Evolutionary conservation across 1,140 invertebrate genomes (phyloP).

Genomic region (Drosophila dunni): DNA sequence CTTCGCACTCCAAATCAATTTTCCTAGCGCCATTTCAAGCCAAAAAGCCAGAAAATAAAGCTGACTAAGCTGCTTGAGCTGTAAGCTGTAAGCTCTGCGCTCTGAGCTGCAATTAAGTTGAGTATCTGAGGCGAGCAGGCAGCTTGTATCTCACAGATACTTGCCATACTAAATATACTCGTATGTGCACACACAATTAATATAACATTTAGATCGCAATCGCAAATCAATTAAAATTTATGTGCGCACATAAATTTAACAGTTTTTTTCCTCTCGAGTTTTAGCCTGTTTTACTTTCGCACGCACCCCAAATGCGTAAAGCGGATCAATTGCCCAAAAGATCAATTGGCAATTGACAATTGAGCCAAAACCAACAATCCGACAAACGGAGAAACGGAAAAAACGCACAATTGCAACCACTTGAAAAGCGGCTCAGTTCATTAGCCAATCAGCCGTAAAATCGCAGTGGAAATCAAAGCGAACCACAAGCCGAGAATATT

Average conservation of each 20-base stretch:
- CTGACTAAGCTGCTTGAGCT: conserved; percentile 6
- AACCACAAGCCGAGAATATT: conserved; percentile 31
- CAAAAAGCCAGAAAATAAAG: neutral
- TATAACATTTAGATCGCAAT: conserved; percentile 69
- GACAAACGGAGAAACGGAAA: conserved; percentile 9
- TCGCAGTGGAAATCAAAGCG: conserved; percentile 60
- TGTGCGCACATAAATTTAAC: conserved; percentile 42
- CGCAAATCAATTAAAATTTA: conserved; percentile 56
- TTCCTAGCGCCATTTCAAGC: conserved; percentile 10
- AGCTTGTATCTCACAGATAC: conserved; percentile 15
- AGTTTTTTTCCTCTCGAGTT: conserved; percentile 12
- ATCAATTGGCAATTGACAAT: conserved; percentile 81
- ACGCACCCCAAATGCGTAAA: conserved; percentile 61
- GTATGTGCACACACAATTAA: conserved; percentile 62
- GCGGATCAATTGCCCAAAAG: conserved; percentile 80
- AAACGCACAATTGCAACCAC: conserved; percentile 44
- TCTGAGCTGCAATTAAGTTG: conserved; percentile 41
- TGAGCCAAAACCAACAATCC: conserved; percentile 4
- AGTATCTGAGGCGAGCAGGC: conserved; percentile 14
- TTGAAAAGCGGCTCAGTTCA: conserved; percentile 56
- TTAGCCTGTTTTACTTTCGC: conserved; percentile 36
- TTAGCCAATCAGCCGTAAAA: conserved; percentile 67
- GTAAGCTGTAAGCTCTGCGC: neutral
- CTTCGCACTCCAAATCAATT: conserved; percentile 70
- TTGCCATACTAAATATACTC: conserved; percentile 35